Evolutionary conservation across 2,113 vertebrate genomes (phyloP).

Genomic region (Callocephalon fimbriatum): DNA sequence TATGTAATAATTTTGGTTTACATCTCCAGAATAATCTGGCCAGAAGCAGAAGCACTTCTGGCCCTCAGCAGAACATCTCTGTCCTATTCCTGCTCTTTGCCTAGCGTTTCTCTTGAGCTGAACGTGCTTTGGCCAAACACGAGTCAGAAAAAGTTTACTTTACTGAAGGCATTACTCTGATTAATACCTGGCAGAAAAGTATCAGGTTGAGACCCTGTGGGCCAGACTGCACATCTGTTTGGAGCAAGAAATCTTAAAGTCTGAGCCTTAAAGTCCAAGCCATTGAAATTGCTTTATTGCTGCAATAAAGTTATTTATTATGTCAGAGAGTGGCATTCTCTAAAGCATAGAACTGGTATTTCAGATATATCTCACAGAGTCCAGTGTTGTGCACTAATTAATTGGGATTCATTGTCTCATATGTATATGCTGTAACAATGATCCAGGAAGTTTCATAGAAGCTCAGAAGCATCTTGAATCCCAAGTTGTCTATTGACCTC

Average conservation of each 20-base stretch:
- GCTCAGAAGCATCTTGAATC: neutral
- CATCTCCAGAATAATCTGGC: neutral
- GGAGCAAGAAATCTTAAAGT: neutral
- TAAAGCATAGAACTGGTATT: neutral
- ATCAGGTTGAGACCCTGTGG: neutral
- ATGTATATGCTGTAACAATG: neutral
- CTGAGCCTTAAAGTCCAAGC: neutral
- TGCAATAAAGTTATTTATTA: neutral
- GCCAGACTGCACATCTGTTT: conserved; percentile 1
- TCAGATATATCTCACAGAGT: neutral
- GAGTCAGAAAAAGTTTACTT: neutral
- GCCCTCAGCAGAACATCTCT: neutral
- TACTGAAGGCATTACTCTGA: neutral
- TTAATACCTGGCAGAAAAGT: neutral
- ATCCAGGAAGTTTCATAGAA: neutral
- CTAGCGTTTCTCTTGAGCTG: neutral
- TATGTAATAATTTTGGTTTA: neutral
- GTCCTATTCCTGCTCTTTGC: neutral
- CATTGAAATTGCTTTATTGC: neutral
- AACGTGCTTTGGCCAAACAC: neutral
- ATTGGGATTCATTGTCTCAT: neutral
- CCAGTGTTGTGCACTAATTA: neutral
- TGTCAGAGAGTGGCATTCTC: neutral
- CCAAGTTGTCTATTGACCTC: neutral
- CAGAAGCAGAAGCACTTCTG: neutral